Conservation (phyloP, 2,797 vertebrate genomes). For the Myotis findleyi region DNA sequence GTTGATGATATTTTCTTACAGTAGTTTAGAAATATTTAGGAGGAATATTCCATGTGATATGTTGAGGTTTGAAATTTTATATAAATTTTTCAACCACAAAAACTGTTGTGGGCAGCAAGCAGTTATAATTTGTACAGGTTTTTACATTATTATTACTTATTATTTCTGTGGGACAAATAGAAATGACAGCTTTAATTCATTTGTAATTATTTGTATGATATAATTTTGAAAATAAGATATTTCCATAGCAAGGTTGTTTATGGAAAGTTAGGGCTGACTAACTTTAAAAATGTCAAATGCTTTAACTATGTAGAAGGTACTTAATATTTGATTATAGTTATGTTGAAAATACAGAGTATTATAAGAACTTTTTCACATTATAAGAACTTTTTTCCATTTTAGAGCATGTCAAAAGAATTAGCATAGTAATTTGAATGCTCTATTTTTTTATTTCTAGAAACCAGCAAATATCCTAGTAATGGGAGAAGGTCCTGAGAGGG, state of each 20-base stretch:
- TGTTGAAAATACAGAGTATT: constrained; percentile 68
- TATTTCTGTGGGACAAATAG: constrained; percentile 27
- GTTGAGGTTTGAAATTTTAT: constrained; percentile 55
- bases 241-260: constrained; percentile 55
- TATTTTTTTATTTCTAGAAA: constrained; percentile 93
- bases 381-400: constrained; percentile 67
- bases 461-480: constrained; percentile 99
- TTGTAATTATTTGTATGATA: constrained; percentile 69
- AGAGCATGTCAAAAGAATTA: constrained; percentile 80
- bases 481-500: constrained; percentile 97
- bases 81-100: constrained; percentile 47
- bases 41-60: background rate
- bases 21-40: constrained; percentile 50
- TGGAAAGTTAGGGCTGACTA: constrained; percentile 66
- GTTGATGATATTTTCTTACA: constrained; percentile 8
- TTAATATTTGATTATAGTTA: constrained; percentile 63
- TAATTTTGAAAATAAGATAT: constrained; percentile 71
- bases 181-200: constrained; percentile 64
- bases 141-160: constrained; percentile 36
- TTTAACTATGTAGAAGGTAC: constrained; percentile 56
- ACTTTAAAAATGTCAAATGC: constrained; percentile 62
- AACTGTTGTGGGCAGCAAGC: constrained; percentile 19
- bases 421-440: constrained; percentile 79
- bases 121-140: constrained; percentile 58
- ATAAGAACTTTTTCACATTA: constrained; percentile 60